Base-by-base conservation (phyloP, 2,888 invertebrate genomes). In the Yponomeuta evonymella region DNA sequence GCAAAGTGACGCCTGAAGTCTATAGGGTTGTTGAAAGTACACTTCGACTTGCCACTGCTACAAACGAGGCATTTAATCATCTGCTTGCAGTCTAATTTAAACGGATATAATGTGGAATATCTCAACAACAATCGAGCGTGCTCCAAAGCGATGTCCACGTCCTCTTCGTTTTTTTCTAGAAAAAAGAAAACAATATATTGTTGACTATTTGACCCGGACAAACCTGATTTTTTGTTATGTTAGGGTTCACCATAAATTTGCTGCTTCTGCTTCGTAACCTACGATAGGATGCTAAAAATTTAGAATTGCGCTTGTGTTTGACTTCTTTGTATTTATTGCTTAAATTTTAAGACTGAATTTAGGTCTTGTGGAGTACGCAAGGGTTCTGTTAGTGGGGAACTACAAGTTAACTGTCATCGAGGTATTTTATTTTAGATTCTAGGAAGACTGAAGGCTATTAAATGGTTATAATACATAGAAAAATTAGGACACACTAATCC, bases 11-110 rank as follows among this genome's bases (percentile, higher is more conserved):
- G 43, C 68, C 70, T 71, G 70, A 73, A 72, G 33, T 65, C 58
- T 71, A 70, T 48, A 63, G 67, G 48, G 43, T 70, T 4, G 71
- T 71, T 15, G 71, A 72, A 70, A 72, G 70, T 58, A 58, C 15
- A 58, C 15, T 58, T 58, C 8, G 12, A 15, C 51, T 58, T 58
- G 15, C 15, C 36, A 58, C 15, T 58, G 51, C 15, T 15, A 58
- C 51, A 58, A 15, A 15, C 51, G 51, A 15, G 15, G 8, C 51
- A 58, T 15, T 58, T 58, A 58, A 58, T 58, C 51, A 58, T 58
- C 51, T 58, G 51, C 15, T 58, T 58, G 51, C 51, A 12, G 51
- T 58, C 15, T 58, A 58, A 5, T 58, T 58, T 58, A 58, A 58
- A 58, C 15, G 51, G 51, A 58, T 58, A 58, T 15, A 58, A 15